Conservation (phyloP, 1,140 invertebrate genomes). For the Scaptomyza pallida region DNA sequence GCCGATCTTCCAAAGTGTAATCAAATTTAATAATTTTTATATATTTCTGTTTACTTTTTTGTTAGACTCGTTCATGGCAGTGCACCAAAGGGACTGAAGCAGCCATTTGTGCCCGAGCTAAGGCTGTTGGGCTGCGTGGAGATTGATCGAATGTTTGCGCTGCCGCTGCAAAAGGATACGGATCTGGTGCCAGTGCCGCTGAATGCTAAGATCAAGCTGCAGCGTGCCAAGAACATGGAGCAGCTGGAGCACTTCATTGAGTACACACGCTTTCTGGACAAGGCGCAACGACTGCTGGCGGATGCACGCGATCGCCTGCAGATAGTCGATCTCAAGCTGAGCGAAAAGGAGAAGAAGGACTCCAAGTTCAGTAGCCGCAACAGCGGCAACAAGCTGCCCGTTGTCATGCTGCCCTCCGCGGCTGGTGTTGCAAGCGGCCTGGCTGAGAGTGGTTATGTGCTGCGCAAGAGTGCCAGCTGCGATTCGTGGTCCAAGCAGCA, state of each 20-base stretch:
- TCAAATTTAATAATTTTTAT: too few species aligned
- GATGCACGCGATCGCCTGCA: conserved; percentile 94
- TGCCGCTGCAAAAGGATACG: conserved; percentile 92
- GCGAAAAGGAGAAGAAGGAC: conserved; percentile 85
- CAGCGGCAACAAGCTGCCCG: conserved; percentile 64
- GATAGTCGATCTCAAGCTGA: conserved; percentile 90
- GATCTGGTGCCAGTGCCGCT: conserved; percentile 92
- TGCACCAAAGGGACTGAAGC: conserved; percentile 91
- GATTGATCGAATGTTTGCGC: conserved; percentile 92
- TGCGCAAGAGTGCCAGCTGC: conserved; percentile 89
- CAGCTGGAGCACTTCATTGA: conserved; percentile 91
- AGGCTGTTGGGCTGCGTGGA: conserved; percentile 93
- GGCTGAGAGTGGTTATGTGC: conserved; percentile 85
- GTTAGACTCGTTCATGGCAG: conserved; percentile 94
- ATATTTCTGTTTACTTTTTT: not conserved
- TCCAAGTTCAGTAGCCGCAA: conserved; percentile 82
- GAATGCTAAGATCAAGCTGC: conserved; percentile 93
- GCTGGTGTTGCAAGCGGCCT: conserved; percentile 75
- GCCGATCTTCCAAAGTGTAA: too few species aligned
- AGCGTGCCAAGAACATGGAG: conserved; percentile 92
- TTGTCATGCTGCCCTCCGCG: conserved; percentile 84
- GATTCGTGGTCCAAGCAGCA: conserved; percentile 85
- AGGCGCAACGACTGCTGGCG: conserved; percentile 90
- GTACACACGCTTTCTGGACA: conserved; percentile 91
- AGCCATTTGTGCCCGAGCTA: conserved; percentile 92